Percentiles rank a stretch among this genome's conserved stretches.
Conservation (phyloP, 2,797 vertebrate genomes). For the Poeciliopsis presidionis region DNA sequence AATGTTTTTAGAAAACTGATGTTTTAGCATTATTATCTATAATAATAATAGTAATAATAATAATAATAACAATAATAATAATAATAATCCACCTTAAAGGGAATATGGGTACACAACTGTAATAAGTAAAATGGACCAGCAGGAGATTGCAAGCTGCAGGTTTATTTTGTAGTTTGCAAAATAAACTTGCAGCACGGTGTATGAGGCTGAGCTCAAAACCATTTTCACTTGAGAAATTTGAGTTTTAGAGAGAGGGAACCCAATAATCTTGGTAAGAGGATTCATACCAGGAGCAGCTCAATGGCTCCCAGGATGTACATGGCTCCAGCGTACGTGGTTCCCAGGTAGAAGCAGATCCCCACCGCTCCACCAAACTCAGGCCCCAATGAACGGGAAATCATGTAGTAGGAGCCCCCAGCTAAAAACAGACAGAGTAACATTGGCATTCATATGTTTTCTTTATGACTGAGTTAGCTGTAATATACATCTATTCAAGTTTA, state of each 20-base stretch:
- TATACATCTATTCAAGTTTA: neutral
- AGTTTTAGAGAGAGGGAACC: neutral
- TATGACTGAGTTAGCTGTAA: neutral
- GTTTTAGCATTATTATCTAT: neutral
- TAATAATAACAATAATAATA: no score
- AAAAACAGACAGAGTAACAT: conserved; percentile 13
- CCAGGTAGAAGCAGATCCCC: conserved; percentile 98
- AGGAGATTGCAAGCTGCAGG: neutral
- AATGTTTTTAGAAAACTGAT: neutral
- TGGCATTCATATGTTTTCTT: neutral
- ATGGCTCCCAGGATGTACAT: conserved; percentile 99
- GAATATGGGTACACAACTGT: neutral
- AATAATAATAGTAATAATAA: no score
- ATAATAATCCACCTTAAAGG: neutral
- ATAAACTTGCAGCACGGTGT: no score
- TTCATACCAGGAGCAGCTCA: conserved; percentile 94
- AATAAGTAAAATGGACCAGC: neutral
- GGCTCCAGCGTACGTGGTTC: conserved; percentile 95
- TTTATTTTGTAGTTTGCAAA: no score
- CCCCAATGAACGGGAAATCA: conserved; percentile 97
- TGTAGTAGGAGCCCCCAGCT: conserved; percentile 99
- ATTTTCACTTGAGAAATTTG: no score
- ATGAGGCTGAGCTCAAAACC: no score
- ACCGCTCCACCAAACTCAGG: conserved; percentile 97
- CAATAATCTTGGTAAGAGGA: neutral